Conservation (phyloP, 2,888 invertebrate genomes). For the Oligia strigilis region DNA sequence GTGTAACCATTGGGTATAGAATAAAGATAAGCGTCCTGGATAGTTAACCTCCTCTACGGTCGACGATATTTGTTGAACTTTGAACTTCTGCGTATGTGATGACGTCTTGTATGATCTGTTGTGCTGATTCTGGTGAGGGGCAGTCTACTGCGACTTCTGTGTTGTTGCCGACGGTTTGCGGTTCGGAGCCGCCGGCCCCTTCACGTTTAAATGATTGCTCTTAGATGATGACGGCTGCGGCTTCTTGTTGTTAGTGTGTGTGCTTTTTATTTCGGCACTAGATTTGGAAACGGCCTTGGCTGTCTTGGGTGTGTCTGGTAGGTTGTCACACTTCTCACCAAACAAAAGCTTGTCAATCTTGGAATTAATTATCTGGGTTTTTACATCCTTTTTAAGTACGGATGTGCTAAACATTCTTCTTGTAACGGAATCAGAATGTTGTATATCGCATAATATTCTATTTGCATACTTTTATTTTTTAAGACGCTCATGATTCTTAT, state of each 20-base stretch:
- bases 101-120: background rate
- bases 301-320: background rate
- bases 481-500: background rate
- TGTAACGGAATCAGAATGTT: background rate
- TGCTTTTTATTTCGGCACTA: background rate
- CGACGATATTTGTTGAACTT: too few relatives aligned
- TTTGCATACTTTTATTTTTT: background rate
- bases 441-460: background rate
- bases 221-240: background rate
- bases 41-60: too few relatives aligned
- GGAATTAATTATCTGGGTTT: background rate
- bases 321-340: background rate
- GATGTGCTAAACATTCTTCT: background rate
- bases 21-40: too few relatives aligned
- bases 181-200: background rate
- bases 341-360: background rate
- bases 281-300: background rate
- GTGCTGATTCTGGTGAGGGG: constrained; percentile 2
- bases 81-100: too few relatives aligned
- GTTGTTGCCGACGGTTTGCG: background rate
- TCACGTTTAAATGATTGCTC: background rate
- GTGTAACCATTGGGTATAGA: too few relatives aligned
- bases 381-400: background rate
- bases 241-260: background rate
- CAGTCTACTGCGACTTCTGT: background rate